Evolutionary conservation across 2,797 vertebrate species (phyloP).

Genomic region (Neosilurus mollespiculum): DNA sequence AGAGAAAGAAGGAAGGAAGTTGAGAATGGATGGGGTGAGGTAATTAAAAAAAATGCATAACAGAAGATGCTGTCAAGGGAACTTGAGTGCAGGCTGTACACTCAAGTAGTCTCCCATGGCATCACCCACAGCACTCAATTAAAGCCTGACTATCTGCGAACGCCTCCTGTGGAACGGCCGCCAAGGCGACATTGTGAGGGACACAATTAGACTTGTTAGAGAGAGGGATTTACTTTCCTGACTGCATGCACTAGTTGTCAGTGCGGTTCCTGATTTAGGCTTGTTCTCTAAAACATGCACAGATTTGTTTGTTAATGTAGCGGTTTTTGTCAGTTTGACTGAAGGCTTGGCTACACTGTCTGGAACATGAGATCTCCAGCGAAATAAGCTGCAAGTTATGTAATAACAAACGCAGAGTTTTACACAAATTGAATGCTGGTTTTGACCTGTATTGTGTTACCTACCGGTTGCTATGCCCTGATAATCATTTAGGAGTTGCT

Average conservation of each 20-base stretch:
- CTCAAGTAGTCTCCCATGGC: slow-evolving; percentile 50
- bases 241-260: slow-evolving; percentile 33
- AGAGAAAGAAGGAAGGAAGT: slow-evolving; percentile 33
- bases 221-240: slow-evolving; percentile 46
- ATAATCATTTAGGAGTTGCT: background rate
- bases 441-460: slow-evolving; percentile 5
- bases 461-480: slow-evolving; percentile 13
- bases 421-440: background rate
- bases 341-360: background rate
- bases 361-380: background rate
- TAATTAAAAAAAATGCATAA: slow-evolving; percentile 54
- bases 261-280: slow-evolving; percentile 5
- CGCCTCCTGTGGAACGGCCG: slow-evolving; percentile 46
- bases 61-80: slow-evolving; percentile 49
- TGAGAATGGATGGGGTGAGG: slow-evolving; percentile 41
- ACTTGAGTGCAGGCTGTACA: slow-evolving; percentile 45
- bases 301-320: slow-evolving; percentile 18
- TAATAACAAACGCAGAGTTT: background rate
- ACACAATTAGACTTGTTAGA: slow-evolving; percentile 43
- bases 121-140: slow-evolving; percentile 56
- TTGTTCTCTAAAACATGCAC: background rate
- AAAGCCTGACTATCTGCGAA: slow-evolving; percentile 50
- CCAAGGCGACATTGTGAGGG: slow-evolving; percentile 38
- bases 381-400: background rate
- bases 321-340: background rate